phyloP scores from a whole-genome alignment of 2,113 vertebrate genomes.

The Trogon melanurus region DNA sequence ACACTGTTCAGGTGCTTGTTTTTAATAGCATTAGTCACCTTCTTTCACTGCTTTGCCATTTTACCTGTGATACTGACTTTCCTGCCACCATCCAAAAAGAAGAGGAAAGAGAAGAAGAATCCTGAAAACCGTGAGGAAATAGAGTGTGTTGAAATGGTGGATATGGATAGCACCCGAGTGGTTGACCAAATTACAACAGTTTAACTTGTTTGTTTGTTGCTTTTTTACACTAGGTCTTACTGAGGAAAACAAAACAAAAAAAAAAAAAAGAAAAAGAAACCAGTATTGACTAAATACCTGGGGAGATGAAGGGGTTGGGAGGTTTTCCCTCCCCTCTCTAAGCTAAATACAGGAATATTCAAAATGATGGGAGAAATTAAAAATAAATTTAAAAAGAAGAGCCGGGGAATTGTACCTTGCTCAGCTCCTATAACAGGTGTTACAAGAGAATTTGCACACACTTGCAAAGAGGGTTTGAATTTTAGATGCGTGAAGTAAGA shows the following conservation, averaged over 20 bases:
- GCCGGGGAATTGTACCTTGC: conserved; percentile 3
- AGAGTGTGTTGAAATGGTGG: conserved; percentile 97
- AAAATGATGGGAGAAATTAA: conserved; percentile 41
- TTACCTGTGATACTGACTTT: conserved; percentile 98
- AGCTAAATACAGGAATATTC: conserved; percentile 66
- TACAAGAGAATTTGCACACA: conserved; percentile 53
- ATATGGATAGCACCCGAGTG: conserved; percentile 94
- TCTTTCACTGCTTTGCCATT: conserved; percentile 98
- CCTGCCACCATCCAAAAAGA: conserved; percentile 94
- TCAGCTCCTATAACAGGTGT: conserved; percentile 59
- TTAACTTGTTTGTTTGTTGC: conserved; percentile 78
- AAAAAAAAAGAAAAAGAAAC: not conserved
- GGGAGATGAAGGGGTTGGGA: conserved; percentile 17
- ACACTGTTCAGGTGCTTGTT: conserved; percentile 99
- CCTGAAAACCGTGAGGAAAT: conserved; percentile 89
- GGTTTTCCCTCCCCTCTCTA: conserved; percentile 9
- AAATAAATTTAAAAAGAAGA: not conserved
- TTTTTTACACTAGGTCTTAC: conserved; percentile 80
- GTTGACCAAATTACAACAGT: conserved; percentile 99
- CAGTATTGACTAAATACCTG: conserved; percentile 62
- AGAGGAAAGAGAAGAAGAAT: conserved; percentile 84
- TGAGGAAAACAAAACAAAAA: not conserved
- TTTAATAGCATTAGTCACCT: conserved; percentile 95
- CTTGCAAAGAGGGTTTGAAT: conserved; percentile 13
- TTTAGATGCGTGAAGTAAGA: conserved; percentile 56